These are phyloP conservation scores for Psettodes erumei DNA, from an alignment of 2,113 vertebrate species.

Conservation along the genomic window DNA sequence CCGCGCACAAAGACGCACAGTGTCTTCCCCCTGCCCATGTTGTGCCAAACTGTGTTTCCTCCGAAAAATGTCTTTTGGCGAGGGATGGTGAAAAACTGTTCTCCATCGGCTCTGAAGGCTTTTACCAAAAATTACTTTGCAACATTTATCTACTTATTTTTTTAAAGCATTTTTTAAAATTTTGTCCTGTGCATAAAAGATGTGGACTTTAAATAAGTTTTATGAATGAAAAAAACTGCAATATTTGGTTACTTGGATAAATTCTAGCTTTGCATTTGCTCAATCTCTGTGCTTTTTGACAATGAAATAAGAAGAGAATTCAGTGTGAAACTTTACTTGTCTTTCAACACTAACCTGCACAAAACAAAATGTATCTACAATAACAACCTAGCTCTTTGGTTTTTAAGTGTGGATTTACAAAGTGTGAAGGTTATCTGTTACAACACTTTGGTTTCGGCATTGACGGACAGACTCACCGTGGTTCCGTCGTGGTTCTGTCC, in stretches of 20 bases:
- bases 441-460: too few relatives aligned
- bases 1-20: slow-evolving; percentile 80
- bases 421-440: not conserved
- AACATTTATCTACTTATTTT: not conserved
- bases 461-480: slow-evolving; percentile 65
- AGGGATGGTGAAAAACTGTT: slow-evolving; percentile 1
- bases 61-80: slow-evolving; percentile 8
- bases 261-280: not conserved
- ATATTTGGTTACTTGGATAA: not conserved
- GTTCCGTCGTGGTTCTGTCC: slow-evolving; percentile 28
- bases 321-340: not conserved
- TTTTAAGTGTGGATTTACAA: not conserved
- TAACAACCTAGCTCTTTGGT: too few relatives aligned
- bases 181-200: not conserved
- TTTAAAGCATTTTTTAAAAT: not conserved
- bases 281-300: not conserved
- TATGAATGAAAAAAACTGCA: not conserved
- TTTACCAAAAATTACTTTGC: not conserved
- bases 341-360: not conserved
- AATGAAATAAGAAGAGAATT: not conserved
- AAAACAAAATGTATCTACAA: too few relatives aligned
- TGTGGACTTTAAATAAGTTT: not conserved
- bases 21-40: slow-evolving; percentile 66
- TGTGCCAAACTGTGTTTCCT: slow-evolving; percentile 47
- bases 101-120: not conserved